These are phyloP conservation scores for Nasonia giraulti DNA, from an alignment of 1,140 invertebrate species.

Conservation along the genomic window DNA sequence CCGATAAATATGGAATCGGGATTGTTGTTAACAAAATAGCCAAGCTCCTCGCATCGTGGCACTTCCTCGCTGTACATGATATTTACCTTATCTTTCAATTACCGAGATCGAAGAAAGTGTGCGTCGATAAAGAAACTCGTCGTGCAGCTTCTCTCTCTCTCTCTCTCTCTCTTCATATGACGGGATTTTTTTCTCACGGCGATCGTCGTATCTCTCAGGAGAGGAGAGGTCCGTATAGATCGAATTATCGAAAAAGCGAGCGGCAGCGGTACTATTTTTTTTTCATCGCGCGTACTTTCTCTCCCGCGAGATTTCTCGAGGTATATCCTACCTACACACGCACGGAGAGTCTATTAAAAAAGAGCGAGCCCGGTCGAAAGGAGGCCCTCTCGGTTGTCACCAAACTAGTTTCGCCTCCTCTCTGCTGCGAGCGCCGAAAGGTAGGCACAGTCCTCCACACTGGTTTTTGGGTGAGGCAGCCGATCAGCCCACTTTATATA, in stretches of 20 bases:
- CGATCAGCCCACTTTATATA: conserved; percentile 6
- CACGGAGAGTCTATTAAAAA: conserved; percentile 1
- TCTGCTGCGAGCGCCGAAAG: neutral
- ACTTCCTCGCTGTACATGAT: neutral
- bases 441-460: neutral
- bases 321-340: neutral
- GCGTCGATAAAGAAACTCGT: neutral
- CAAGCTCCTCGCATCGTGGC: neutral
- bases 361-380: conserved; percentile 18
- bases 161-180: neutral
- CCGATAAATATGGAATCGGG: neutral
- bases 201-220: neutral
- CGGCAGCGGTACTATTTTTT: conserved; percentile 11
- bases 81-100: neutral
- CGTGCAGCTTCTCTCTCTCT: neutral
- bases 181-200: conserved; percentile 2
- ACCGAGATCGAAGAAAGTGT: neutral
- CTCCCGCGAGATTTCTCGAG: neutral
- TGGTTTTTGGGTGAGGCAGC: conserved; percentile 9
- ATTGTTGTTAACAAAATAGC: neutral
- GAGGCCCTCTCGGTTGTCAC: conserved; percentile 35
- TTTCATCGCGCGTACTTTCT: neutral
- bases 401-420: conserved; percentile 38
- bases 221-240: neutral
- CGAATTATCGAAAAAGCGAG: conserved; percentile 3